phyloP scores from a whole-genome alignment of 2,113 vertebrate species.

The Mormoops blainvillei region DNA sequence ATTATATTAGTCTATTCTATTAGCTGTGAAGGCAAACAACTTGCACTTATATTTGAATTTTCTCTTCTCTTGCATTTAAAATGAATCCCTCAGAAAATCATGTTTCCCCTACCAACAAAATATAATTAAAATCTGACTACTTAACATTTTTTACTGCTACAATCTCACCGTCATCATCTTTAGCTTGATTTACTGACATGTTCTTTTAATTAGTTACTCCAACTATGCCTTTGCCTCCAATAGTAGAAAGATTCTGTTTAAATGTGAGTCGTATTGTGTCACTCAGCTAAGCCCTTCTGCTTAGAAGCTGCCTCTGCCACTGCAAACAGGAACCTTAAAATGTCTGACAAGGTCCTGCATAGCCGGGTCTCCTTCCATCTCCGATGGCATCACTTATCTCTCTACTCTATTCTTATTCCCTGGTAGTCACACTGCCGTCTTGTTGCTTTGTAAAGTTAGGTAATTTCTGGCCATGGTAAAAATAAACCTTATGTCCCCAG shows the following conservation, averaged over 20 bases:
- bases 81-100: not conserved
- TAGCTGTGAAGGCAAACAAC: not conserved
- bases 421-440: not conserved
- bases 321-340: not conserved
- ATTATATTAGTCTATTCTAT: not conserved
- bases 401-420: not conserved
- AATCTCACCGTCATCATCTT: fast-evolving
- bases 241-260: not conserved
- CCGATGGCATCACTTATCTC: fast-evolving
- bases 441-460: no score
- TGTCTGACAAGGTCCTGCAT: fast-evolving
- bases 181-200: not conserved
- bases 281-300: fast-evolving
- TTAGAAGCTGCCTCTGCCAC: not conserved
- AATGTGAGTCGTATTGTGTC: not conserved
- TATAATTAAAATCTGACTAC: not conserved
- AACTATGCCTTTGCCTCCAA: not conserved
- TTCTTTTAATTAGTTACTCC: not conserved
- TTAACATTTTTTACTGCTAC: not conserved
- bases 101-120: not conserved
- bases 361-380: fast-evolving
- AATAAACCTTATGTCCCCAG: not conserved
- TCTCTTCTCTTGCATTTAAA: not conserved
- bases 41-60: not conserved
- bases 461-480: not conserved